Percentiles rank a stretch among this genome's conserved stretches.
Conservation (phyloP, 2,797 vertebrate species). For the Vireo griseus region DNA sequence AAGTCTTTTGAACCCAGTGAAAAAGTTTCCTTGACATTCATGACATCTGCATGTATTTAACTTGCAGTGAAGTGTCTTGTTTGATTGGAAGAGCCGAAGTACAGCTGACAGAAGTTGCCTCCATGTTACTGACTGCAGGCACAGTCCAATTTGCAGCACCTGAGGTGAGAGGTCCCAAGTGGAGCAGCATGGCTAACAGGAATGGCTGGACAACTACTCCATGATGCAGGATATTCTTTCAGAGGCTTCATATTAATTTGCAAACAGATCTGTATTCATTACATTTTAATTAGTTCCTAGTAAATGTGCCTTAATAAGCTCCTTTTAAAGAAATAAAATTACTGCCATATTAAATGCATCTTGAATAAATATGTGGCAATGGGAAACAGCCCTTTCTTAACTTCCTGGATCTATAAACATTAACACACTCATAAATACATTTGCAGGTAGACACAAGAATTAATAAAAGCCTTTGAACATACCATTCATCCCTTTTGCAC, state of each 20-base stretch:
- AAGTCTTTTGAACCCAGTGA: background rate
- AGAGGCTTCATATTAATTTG: slow-evolving; percentile 13
- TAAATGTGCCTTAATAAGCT: slow-evolving; percentile 47
- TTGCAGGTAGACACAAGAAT: slow-evolving; percentile 24
- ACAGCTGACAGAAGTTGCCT: background rate
- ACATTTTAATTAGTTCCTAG: slow-evolving; percentile 48
- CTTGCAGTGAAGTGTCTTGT: background rate
- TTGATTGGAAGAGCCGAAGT: background rate
- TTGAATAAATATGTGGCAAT: slow-evolving; percentile 39
- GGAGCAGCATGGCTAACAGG: fast-evolving
- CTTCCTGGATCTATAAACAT: slow-evolving; percentile 43
- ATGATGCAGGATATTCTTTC: background rate
- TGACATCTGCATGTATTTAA: background rate
- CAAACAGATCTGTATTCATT: slow-evolving; percentile 6
- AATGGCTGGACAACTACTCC: background rate
- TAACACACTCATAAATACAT: slow-evolving; percentile 12
- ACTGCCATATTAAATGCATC: slow-evolving; percentile 38
- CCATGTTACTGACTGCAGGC: fast-evolving
- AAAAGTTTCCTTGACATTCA: background rate
- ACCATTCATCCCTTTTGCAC: slow-evolving; percentile 39
- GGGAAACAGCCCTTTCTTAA: slow-evolving; percentile 15
- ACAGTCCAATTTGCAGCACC: fast-evolving
- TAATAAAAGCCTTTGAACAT: slow-evolving; percentile 47
- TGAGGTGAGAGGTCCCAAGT: fast-evolving
- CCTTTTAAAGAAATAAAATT: slow-evolving; percentile 36